Base-by-base conservation (phyloP, 2,888 invertebrate genomes). In the Ametastegia equiseti region DNA sequence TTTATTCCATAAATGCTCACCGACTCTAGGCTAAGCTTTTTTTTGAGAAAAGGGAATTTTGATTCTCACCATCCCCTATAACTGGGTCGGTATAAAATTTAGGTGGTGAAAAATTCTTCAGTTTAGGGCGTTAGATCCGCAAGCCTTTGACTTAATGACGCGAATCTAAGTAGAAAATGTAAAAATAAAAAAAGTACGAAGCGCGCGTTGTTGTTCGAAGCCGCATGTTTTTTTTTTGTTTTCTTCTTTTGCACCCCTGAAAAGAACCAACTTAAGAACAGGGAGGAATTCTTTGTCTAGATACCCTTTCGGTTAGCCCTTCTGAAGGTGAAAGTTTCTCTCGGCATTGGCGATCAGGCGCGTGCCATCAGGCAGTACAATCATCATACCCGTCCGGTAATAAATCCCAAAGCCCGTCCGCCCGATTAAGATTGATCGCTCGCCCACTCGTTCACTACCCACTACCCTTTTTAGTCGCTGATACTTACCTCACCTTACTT, bases 341-440 rank as follows among this genome's bases (percentile, higher is more conserved):
- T n/a, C n/a, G n/a, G 30, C 13, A 71, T 19, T 42, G 71, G 47
- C 6, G 67, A 39, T 39, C 39, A 47, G 47, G 45, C 71, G 71
- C 71, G 47, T 71, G 71, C 71, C 71, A 47, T 42, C 71, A 42
- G 47, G 45, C 23, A 45, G 71, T 47, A 71, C 65, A 39, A 67
- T 67, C 65, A 36, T 75, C 71, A 75, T 54, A 54, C 75, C 54
- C 36, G 75, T 54, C 75, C 75, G 75, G 75, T 75, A 54, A 75
- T 75, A 75, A 75, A 75, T 75, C 75, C 75, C 54, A 19, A 30
- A 30, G 50, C 50, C 54, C 75, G 75, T 75, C 54, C 54, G 54
- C 75, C 75, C 75, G 75, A 75, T 75, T 75, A 54, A 75, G 75
- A 75, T 75, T 75, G 75, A 75, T 75, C 54, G 47, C 71, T 71